phyloP scores from a whole-genome alignment of 1,140 invertebrate genomes.

The Dendroctonus valens region DNA sequence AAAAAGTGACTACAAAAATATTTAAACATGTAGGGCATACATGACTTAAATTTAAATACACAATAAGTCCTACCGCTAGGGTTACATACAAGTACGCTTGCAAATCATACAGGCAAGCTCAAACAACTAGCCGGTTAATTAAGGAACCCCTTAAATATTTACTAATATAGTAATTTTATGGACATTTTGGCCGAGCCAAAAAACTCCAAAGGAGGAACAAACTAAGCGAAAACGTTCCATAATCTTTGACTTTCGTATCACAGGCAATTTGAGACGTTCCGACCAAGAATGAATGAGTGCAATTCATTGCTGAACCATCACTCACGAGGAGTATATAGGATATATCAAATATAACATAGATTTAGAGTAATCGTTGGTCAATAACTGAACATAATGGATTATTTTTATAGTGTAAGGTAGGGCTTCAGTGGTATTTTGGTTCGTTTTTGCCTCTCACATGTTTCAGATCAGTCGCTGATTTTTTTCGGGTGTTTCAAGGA shows the following conservation, averaged over 20 bases:
- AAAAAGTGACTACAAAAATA: conserved; percentile 39
- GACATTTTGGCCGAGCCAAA: no score
- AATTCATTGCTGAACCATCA: conserved; percentile 6
- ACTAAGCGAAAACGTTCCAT: conserved; percentile 3
- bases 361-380: no score
- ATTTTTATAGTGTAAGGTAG: no score
- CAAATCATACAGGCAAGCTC: conserved; percentile 11
- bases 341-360: no score
- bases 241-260: conserved; percentile 39
- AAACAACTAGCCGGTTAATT: background rate
- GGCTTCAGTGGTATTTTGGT: no score
- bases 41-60: conserved; percentile 22
- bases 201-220: no score
- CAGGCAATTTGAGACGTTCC: conserved; percentile 42
- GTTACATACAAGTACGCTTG: conserved; percentile 8
- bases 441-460: no score
- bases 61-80: conserved; percentile 2
- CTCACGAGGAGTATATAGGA: background rate
- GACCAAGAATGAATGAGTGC: conserved; percentile 26
- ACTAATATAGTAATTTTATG: conserved; percentile 17
- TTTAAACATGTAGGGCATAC: conserved; percentile 28
- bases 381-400: no score
- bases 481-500: no score
- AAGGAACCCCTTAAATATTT: conserved; percentile 5
- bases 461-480: no score